Conservation (phyloP, 2,888 invertebrate genomes). For the Apotomis turbidana region DNA sequence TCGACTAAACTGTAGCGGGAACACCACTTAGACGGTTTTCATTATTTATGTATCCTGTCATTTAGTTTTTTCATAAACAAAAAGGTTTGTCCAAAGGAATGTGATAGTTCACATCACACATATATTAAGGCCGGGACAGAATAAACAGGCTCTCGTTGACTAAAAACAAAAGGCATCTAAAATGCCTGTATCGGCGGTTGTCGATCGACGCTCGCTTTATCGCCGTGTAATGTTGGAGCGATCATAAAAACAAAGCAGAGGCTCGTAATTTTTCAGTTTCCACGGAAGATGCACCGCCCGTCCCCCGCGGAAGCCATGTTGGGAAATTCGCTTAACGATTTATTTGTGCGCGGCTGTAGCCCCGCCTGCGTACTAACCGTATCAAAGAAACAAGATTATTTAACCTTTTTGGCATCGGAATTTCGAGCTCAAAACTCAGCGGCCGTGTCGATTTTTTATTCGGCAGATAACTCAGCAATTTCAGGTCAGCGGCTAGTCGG, state of each 20-base stretch:
- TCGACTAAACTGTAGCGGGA: constrained; percentile 59
- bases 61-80: not conserved
- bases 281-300: constrained; percentile 65
- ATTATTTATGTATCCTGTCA: not conserved
- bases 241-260: constrained; percentile 64
- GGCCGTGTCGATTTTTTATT: constrained; percentile 20
- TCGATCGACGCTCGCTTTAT: constrained; percentile 38
- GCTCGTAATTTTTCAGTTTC: constrained; percentile 70
- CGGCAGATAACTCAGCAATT: constrained; percentile 1
- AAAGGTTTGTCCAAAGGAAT: constrained; percentile 1
- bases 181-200: constrained; percentile 48
- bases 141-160: constrained; percentile 25
- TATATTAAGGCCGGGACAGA: constrained; percentile 21
- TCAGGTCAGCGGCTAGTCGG: constrained; percentile 24
- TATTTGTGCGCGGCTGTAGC: constrained; percentile 70
- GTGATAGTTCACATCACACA: constrained; percentile 33
- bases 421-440: constrained; percentile 30
- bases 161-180: constrained; percentile 30
- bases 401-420: constrained; percentile 23
- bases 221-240: constrained; percentile 51
- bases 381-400: constrained; percentile 40
- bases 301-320: constrained; percentile 75
- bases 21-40: constrained; percentile 7
- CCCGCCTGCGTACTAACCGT: constrained; percentile 57
- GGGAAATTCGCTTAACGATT: constrained; percentile 77